Conservation (phyloP, 2,888 invertebrate species). For the Meteorus colon region DNA sequence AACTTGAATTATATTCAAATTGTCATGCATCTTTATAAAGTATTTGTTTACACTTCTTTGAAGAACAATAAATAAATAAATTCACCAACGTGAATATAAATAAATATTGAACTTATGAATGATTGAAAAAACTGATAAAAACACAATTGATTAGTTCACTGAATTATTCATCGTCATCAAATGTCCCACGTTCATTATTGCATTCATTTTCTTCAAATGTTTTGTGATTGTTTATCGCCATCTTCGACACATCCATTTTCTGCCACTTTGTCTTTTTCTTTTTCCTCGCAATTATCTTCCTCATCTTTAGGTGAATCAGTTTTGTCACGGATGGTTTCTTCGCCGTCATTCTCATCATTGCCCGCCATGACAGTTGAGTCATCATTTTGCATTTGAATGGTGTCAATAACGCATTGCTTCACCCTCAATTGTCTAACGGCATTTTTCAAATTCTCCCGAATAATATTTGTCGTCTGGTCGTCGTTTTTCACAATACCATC, state of each 20-base stretch:
- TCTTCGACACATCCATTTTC: slow-evolving; percentile 50
- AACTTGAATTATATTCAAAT: too few relatives aligned
- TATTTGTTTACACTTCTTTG: too few relatives aligned
- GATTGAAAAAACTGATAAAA: neutral
- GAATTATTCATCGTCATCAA: neutral
- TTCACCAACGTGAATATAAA: too few relatives aligned
- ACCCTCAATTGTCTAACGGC: slow-evolving; percentile 61
- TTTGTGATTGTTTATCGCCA: slow-evolving; percentile 51
- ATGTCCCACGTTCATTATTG: slow-evolving; percentile 19
- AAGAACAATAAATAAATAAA: too few relatives aligned
- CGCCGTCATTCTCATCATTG: slow-evolving; percentile 54
- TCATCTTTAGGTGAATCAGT: slow-evolving; percentile 52
- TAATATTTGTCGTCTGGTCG: slow-evolving; percentile 54
- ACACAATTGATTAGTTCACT: neutral
- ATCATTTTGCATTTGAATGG: slow-evolving; percentile 55
- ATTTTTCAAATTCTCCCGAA: slow-evolving; percentile 63
- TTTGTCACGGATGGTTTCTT: slow-evolving; percentile 56
- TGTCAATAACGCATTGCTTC: slow-evolving; percentile 61
- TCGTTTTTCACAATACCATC: slow-evolving; percentile 32
- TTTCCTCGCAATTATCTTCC: slow-evolving; percentile 43
- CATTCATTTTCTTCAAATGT: slow-evolving; percentile 42
- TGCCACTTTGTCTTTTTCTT: slow-evolving; percentile 40
- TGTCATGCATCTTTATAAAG: too few relatives aligned
- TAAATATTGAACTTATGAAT: neutral
- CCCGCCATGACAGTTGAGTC: slow-evolving; percentile 51